Evolutionary conservation across 2,888 invertebrate genomes (phyloP).

Genomic region (Charanyca ferruginea): DNA sequence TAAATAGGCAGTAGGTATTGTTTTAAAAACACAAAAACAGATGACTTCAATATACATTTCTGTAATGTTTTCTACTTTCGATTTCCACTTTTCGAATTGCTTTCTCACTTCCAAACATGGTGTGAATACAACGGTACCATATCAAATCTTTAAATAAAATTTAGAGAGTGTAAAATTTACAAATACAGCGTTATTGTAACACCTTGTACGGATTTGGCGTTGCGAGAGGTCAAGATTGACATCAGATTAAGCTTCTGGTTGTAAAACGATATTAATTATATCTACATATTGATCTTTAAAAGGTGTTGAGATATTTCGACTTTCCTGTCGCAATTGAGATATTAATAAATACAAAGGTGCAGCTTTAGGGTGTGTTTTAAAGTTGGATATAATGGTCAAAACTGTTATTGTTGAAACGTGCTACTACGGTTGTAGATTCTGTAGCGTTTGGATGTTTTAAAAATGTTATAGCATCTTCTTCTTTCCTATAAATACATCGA

Average conservation of each 20-base stretch:
- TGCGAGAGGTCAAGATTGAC: constrained; percentile 50
- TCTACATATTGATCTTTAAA: constrained; percentile 50
- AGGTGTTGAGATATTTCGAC: constrained; percentile 42
- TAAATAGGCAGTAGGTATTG: not conserved
- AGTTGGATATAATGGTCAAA: constrained; percentile 19
- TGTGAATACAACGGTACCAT: constrained; percentile 41
- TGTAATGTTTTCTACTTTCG: constrained; percentile 59
- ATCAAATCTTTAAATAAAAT: constrained; percentile 48
- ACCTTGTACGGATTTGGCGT: constrained; percentile 41
- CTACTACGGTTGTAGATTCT: constrained; percentile 14
- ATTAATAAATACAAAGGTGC: constrained; percentile 19
- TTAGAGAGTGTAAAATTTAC: constrained; percentile 51
- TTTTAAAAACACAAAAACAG: constrained; percentile 16
- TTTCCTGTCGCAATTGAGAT: constrained; percentile 43
- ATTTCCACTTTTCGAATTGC: constrained; percentile 52
- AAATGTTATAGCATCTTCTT: too few species aligned
- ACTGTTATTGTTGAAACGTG: constrained; percentile 2
- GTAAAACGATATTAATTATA: constrained; percentile 40
- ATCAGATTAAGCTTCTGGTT: constrained; percentile 49
- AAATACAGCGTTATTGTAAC: constrained; percentile 46
- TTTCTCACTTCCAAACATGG: constrained; percentile 56
- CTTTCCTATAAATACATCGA: too few species aligned
- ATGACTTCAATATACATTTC: constrained; percentile 30
- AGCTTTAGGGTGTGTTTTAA: constrained; percentile 17
- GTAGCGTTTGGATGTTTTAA: too few species aligned